Conservation (phyloP, 2,113 vertebrate species). For the Nesogale talazaci region DNA sequence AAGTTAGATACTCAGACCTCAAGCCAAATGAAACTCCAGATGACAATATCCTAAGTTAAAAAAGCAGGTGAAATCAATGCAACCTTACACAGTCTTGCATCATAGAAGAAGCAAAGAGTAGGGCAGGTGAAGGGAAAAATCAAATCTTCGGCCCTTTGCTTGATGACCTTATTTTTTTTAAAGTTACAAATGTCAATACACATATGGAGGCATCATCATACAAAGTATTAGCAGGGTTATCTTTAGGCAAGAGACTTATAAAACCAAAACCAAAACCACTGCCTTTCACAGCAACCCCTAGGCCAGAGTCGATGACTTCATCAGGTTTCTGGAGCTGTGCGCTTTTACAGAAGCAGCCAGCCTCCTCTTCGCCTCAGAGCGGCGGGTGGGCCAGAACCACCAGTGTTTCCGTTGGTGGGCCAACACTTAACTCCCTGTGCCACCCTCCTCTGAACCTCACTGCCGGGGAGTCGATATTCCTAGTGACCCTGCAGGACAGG, state of each 20-base stretch:
- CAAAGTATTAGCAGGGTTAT: constrained; percentile 1
- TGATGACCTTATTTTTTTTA: background rate
- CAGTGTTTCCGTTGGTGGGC: no score
- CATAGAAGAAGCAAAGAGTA: background rate
- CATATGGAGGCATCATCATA: background rate
- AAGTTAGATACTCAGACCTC: background rate
- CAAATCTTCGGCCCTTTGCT: background rate
- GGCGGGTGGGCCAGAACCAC: no score
- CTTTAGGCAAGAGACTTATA: background rate
- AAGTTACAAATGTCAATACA: background rate
- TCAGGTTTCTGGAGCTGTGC: no score
- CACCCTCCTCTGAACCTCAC: no score
- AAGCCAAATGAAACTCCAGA: background rate
- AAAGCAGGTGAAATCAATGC: background rate
- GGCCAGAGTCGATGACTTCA: no score
- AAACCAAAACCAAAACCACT: no score
- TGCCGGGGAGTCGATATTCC: no score
- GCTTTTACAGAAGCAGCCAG: no score
- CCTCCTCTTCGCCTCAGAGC: no score
- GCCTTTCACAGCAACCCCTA: no score
- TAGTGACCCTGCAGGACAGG: no score
- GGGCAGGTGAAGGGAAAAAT: background rate
- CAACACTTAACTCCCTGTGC: no score
- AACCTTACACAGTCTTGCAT: background rate
- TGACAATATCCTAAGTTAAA: background rate